Conservation (phyloP, 2,888 invertebrate genomes). For the Elysia crispata region DNA sequence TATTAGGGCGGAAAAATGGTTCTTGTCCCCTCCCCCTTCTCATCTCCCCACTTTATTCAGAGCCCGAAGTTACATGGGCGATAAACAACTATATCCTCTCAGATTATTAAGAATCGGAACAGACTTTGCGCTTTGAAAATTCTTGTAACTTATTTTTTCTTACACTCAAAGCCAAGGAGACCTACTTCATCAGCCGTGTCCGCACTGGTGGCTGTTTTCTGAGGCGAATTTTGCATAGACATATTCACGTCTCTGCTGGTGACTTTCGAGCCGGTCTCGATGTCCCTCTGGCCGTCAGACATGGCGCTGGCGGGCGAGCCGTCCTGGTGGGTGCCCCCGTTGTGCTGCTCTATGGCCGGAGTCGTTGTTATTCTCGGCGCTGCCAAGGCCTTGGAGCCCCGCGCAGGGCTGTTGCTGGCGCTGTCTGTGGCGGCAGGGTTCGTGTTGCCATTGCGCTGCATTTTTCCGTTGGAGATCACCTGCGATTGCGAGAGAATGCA, state of each 20-base stretch:
- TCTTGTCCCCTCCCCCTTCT: too few species aligned
- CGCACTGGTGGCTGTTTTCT: neutral
- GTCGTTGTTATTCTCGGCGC: neutral
- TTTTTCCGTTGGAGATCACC: constrained; percentile 64
- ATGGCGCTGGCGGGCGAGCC: neutral
- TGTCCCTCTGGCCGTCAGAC: neutral
- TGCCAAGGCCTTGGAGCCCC: too few species aligned
- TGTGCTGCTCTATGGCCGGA: constrained; percentile 1
- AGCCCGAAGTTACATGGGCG: too few species aligned
- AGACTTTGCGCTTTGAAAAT: too few species aligned
- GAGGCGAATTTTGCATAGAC: neutral
- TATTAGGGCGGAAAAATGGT: too few species aligned
- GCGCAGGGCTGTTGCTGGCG: neutral
- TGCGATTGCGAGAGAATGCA: constrained; percentile 23
- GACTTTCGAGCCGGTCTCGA: constrained; percentile 30
- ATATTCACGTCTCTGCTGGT: constrained; percentile 1
- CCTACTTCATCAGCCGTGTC: neutral
- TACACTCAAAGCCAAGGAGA: too few species aligned
- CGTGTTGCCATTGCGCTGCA: neutral
- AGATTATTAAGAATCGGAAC: too few species aligned
- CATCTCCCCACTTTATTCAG: too few species aligned
- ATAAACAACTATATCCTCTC: too few species aligned
- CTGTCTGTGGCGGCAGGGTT: neutral
- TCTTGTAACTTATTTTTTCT: too few species aligned
- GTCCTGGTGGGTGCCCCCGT: neutral